Evolutionary conservation across 2,113 vertebrate genomes (phyloP).

Genomic region (Sarotherodon lohbergeri): DNA sequence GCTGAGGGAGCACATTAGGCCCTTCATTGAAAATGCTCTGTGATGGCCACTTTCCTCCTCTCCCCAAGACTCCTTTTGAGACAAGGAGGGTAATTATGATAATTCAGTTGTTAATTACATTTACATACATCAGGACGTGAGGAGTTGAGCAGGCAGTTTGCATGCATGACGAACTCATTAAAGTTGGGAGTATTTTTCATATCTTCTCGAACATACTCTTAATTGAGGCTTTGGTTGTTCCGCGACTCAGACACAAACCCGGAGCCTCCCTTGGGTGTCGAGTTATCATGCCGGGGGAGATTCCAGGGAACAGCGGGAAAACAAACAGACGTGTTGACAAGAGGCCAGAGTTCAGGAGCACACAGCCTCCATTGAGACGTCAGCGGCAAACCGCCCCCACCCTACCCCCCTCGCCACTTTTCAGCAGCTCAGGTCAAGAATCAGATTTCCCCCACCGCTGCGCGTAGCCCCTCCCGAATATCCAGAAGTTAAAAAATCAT

Average conservation of each 20-base stretch:
- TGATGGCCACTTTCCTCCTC: conserved; percentile 52
- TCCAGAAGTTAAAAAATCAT: conserved; percentile 53
- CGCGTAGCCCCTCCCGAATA: conserved; percentile 10
- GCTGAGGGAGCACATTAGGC: conserved; percentile 61
- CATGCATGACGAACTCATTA: conserved; percentile 51
- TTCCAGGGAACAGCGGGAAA: conserved; percentile 52
- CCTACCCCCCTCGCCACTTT: neutral
- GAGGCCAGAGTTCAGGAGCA: conserved; percentile 66
- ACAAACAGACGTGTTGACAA: conserved; percentile 68
- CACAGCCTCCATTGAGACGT: conserved; percentile 57
- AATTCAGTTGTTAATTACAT: conserved; percentile 75
- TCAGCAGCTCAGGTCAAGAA: conserved; percentile 39
- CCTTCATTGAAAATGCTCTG: conserved; percentile 52
- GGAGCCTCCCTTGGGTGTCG: neutral
- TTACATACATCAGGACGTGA: conserved; percentile 63
- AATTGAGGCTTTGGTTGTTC: conserved; percentile 41
- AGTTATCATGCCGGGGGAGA: conserved; percentile 42
- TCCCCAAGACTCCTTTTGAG: conserved; percentile 56
- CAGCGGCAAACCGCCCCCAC: neutral
- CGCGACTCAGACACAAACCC: conserved; percentile 18
- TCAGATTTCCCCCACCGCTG: conserved; percentile 31
- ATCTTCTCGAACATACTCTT: conserved; percentile 29
- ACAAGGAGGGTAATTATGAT: conserved; percentile 71
- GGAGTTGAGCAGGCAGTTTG: conserved; percentile 43
- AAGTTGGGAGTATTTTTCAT: conserved; percentile 53